Percentiles rank a stretch among this genome's conserved stretches.
phyloP scores from a whole-genome alignment of 2,888 invertebrate species.

The Eilema depressum region DNA sequence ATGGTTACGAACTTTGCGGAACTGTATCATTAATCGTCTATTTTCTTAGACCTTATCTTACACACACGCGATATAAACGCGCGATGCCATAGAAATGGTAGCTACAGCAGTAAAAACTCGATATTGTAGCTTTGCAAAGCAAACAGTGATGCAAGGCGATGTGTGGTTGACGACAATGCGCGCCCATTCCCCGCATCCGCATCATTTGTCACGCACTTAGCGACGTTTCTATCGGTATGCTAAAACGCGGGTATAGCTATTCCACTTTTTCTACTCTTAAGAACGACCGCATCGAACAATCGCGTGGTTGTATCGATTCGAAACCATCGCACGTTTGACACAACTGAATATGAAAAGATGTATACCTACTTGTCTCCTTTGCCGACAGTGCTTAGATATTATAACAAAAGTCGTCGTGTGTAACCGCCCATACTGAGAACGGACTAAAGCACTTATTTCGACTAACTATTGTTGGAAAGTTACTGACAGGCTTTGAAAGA shows the following conservation, averaged over 20 bases:
- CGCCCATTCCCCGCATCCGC: not conserved
- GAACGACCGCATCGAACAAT: not conserved
- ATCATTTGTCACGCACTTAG: not conserved
- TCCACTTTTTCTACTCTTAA: not conserved
- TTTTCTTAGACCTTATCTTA: not conserved
- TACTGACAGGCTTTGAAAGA: conserved; percentile 8
- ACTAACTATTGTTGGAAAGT: conserved; percentile 12
- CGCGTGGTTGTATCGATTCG: not conserved
- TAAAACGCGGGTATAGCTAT: not conserved
- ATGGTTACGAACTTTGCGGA: not conserved
- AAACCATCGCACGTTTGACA: not conserved
- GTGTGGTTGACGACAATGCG: not conserved
- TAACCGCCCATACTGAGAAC: not conserved
- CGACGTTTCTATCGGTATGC: not conserved
- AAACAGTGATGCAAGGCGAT: too few species aligned
- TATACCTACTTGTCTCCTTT: too few species aligned
- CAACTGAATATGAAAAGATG: too few species aligned
- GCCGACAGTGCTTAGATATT: not conserved
- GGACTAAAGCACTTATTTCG: conserved; percentile 10
- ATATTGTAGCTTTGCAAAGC: not conserved
- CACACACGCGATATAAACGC: not conserved
- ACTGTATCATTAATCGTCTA: not conserved
- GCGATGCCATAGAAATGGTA: not conserved
- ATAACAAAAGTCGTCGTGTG: not conserved
- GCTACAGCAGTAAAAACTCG: not conserved